phyloP scores from a whole-genome alignment of 1,140 invertebrate species.

The Drosophila leontia region DNA sequence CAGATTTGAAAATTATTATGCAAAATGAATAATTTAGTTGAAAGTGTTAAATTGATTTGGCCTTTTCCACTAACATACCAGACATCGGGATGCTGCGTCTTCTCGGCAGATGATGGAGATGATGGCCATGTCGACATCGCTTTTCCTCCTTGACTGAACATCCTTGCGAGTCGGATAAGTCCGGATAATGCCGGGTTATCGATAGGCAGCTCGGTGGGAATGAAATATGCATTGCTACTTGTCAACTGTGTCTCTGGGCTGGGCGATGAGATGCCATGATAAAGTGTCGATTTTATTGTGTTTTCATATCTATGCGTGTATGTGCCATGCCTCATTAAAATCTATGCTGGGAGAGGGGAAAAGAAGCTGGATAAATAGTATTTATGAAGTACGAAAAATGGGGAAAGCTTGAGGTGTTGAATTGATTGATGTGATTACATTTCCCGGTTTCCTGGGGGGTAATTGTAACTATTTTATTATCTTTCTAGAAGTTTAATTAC shows the following conservation, averaged over 20 bases:
- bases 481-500: background rate
- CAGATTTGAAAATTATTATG: constrained; percentile 84
- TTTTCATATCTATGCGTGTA: constrained; percentile 5
- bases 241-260: constrained; percentile 12
- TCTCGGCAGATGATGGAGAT: constrained; percentile 50
- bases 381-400: constrained; percentile 26
- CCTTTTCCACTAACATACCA: constrained; percentile 68
- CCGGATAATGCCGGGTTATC: constrained; percentile 13
- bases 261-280: constrained; percentile 25
- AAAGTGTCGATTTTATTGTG: constrained; percentile 31
- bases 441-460: background rate
- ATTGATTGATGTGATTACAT: constrained; percentile 13
- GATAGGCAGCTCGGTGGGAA: constrained; percentile 29
- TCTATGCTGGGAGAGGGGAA: background rate
- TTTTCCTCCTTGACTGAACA: background rate
- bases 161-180: constrained; percentile 10
- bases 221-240: constrained; percentile 47
- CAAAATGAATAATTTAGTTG: constrained; percentile 83
- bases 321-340: constrained; percentile 19
- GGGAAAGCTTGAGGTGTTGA: constrained; percentile 4
- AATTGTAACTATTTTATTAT: background rate
- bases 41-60: constrained; percentile 83
- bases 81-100: constrained; percentile 18
- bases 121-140: constrained; percentile 62
- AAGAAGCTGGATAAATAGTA: background rate